A percentile compares a stretch with the other conserved stretches of the same genome.
phyloP scores from a whole-genome alignment of 2,113 vertebrate species.

The Cebus imitator region DNA sequence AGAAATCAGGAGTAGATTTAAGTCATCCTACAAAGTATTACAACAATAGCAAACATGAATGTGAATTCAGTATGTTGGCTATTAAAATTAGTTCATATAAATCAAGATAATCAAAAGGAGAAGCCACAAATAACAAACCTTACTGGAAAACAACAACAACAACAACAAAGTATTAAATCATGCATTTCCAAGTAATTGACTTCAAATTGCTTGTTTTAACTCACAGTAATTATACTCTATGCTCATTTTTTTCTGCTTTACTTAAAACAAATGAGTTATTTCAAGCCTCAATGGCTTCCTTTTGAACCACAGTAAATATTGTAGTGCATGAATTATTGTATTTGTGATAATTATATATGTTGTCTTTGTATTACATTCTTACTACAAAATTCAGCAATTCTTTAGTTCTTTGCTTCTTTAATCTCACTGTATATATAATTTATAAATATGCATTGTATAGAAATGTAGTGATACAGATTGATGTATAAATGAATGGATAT shows the following conservation, averaged over 20 bases:
- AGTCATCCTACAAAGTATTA: neutral
- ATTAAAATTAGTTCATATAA: neutral
- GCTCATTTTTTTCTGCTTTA: neutral
- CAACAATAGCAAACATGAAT: neutral
- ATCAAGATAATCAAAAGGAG: neutral
- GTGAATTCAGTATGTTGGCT: neutral
- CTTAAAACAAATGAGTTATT: neutral
- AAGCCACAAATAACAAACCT: neutral
- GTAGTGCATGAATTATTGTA: neutral
- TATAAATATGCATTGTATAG: neutral
- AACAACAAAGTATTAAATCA: neutral
- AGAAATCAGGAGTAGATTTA: neutral
- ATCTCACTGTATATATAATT: neutral
- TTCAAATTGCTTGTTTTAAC: neutral
- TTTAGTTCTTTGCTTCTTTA: neutral
- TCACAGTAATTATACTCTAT: neutral
- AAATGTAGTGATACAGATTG: neutral
- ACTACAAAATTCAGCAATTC: neutral
- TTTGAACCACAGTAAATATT: neutral
- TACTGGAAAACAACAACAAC: neutral
- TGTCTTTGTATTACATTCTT: neutral
- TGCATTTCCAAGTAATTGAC: neutral
- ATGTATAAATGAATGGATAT: neutral
- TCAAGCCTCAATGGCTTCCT: neutral
- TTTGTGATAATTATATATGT: neutral